These are phyloP conservation scores for Ailuropoda melanoleuca DNA, from an alignment of 2,113 vertebrate genomes.

Conservation along the genomic window DNA sequence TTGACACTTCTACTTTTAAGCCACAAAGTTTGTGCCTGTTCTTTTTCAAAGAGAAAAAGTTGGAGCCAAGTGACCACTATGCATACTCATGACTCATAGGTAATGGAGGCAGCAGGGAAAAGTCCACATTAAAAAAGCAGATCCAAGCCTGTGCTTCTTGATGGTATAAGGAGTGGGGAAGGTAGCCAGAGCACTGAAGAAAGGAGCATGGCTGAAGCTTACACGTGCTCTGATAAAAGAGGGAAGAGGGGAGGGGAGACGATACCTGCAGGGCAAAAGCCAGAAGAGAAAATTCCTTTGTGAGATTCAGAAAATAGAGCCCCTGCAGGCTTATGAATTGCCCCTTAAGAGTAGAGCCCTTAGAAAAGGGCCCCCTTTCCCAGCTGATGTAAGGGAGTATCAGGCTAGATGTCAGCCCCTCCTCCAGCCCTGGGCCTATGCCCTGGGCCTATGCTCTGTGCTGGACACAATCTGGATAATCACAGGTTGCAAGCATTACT, in stretches of 20 bases:
- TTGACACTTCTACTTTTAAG: constrained; percentile 80
- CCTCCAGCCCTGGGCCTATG: background rate
- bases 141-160: background rate
- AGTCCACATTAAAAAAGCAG: no score
- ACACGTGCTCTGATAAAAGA: background rate
- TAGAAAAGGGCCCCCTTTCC: background rate
- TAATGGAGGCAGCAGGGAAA: background rate
- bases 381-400: background rate
- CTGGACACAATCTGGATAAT: background rate
- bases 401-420: background rate
- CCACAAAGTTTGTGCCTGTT: constrained; percentile 73
- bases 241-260: background rate
- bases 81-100: background rate
- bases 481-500: background rate
- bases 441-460: background rate
- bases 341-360: background rate
- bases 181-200: background rate
- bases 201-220: background rate
- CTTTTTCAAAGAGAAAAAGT: constrained; percentile 58
- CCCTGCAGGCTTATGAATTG: background rate
- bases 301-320: background rate
- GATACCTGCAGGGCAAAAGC: background rate
- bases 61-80: constrained; percentile 45
- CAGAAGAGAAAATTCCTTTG: background rate
- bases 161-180: background rate